phyloP scores from a whole-genome alignment of 2,888 invertebrate genomes.

The Platycnemis pennipes region DNA sequence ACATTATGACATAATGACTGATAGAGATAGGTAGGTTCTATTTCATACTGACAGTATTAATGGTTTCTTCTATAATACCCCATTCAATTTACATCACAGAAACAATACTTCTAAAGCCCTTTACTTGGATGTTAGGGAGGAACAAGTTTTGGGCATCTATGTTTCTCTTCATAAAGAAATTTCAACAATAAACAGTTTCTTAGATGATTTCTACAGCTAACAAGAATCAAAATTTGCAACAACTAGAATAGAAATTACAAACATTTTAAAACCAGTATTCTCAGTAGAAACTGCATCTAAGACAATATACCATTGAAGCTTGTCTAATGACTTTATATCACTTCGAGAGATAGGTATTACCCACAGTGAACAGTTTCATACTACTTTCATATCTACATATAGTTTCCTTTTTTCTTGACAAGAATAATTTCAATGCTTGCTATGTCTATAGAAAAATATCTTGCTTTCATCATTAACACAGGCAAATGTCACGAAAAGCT shows the following conservation, averaged over 20 bases:
- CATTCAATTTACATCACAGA: slow-evolving; percentile 62
- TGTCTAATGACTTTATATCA: slow-evolving; percentile 47
- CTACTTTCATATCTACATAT: slow-evolving; percentile 45
- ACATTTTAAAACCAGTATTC: slow-evolving; percentile 47
- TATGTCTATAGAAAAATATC: slow-evolving; percentile 67
- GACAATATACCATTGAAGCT: slow-evolving; percentile 58
- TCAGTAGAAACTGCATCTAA: slow-evolving; percentile 60
- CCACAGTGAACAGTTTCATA: slow-evolving; percentile 44
- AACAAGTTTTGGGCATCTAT: slow-evolving; percentile 42
- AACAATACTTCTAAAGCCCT: slow-evolving; percentile 57
- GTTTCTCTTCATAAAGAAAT: slow-evolving; percentile 53
- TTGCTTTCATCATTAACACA: slow-evolving; percentile 61
- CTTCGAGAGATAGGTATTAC: slow-evolving; percentile 49
- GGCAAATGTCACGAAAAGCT: slow-evolving; percentile 51
- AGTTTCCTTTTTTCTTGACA: slow-evolving; percentile 61
- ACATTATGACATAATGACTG: not conserved
- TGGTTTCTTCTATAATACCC: slow-evolving; percentile 46
- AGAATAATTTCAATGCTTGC: slow-evolving; percentile 65
- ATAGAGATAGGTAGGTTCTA: not conserved
- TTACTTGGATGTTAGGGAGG: slow-evolving; percentile 15
- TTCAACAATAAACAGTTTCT: slow-evolving; percentile 61
- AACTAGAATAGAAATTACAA: slow-evolving; percentile 53
- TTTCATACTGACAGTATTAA: slow-evolving; percentile 49
- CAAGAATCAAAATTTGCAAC: slow-evolving; percentile 40
- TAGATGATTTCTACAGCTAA: slow-evolving; percentile 29